phyloP scores from a whole-genome alignment of 2,113 vertebrate genomes.

The Boleophthalmus pectinirostris region DNA sequence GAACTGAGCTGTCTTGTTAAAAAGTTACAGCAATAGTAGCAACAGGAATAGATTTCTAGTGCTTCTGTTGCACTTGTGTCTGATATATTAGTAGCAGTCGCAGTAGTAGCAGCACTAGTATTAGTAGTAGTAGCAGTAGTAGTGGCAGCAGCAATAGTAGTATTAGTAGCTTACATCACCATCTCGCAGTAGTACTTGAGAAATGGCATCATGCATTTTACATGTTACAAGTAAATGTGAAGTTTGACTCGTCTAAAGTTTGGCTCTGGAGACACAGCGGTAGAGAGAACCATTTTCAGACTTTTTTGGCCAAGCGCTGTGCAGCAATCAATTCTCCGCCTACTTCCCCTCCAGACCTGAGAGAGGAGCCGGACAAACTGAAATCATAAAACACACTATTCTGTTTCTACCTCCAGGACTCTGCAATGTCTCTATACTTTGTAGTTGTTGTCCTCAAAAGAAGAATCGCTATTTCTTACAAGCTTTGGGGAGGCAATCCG shows the following conservation, averaged over 20 bases:
- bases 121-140: no score
- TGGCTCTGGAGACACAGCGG: neutral
- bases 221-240: neutral
- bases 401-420: constrained; percentile 54
- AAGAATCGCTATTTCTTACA: constrained; percentile 45
- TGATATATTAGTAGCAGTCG: no score
- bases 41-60: no score
- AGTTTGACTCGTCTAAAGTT: neutral
- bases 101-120: no score
- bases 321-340: constrained; percentile 65
- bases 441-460: constrained; percentile 53
- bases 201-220: neutral
- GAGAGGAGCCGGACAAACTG: constrained; percentile 59
- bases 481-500: constrained; percentile 34
- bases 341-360: constrained; percentile 41
- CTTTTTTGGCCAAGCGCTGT: constrained; percentile 39
- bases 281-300: constrained; percentile 19
- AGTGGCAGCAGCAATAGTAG: no score
- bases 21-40: no score
- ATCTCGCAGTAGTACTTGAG: neutral
- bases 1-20: no score
- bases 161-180: neutral
- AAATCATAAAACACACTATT: constrained; percentile 67
- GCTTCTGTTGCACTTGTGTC: no score
- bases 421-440: constrained; percentile 53